Evolutionary conservation across 1,140 invertebrate genomes (phyloP).

Genomic region (Lordiphosa mommai): DNA sequence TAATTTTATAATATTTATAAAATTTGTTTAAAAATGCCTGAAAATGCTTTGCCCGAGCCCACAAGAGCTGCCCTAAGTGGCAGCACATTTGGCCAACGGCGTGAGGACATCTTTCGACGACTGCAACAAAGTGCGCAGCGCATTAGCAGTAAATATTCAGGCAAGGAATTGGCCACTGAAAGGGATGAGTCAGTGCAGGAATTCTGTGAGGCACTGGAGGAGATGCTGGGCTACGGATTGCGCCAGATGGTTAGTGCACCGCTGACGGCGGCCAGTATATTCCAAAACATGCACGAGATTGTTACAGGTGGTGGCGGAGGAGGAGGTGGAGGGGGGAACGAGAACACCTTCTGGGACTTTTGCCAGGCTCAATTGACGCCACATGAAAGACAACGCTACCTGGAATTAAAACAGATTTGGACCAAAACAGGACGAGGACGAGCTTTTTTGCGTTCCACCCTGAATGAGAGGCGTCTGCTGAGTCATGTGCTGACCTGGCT

Average conservation of each 20-base stretch:
- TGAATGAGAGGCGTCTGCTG: conserved; percentile 92
- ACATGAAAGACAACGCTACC: conserved; percentile 90
- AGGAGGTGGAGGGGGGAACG: conserved; percentile 24
- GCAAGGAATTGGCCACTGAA: conserved; percentile 90
- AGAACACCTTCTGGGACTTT: conserved; percentile 82
- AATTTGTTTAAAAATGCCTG: conserved; percentile 43
- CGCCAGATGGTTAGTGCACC: conserved; percentile 46
- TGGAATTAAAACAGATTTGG: conserved; percentile 86
- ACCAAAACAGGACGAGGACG: conserved; percentile 88
- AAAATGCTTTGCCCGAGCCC: conserved; percentile 34
- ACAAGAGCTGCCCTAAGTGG: conserved; percentile 34
- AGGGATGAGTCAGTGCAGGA: conserved; percentile 83
- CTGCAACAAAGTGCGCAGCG: conserved; percentile 84
- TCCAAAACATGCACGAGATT: conserved; percentile 74
- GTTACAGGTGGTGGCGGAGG: conserved; percentile 46
- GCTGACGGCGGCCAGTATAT: conserved; percentile 50
- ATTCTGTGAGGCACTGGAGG: conserved; percentile 84
- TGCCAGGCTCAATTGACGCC: conserved; percentile 85
- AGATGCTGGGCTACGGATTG: conserved; percentile 85
- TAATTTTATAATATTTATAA: conserved; percentile 1
- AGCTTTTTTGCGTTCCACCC: conserved; percentile 89
- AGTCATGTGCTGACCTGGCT: conserved; percentile 87
- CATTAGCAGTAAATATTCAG: conserved; percentile 87
- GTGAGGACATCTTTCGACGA: conserved; percentile 66
- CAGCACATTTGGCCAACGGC: conserved; percentile 64